These are phyloP conservation scores for Lepilemur septentrionalis DNA, from an alignment of 2,797 vertebrate genomes.

Conservation along the genomic window DNA sequence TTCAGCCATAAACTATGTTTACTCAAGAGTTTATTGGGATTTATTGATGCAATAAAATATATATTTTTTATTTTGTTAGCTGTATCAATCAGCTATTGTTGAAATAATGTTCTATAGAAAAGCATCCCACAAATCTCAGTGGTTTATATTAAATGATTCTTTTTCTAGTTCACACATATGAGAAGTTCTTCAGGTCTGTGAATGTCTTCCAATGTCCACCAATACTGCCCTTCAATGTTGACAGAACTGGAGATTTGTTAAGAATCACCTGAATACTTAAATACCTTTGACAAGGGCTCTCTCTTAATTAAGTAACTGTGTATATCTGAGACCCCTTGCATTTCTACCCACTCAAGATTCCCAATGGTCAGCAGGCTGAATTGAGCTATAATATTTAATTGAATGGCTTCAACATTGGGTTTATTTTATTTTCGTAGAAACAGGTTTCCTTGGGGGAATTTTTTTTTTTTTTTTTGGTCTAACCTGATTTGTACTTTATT, in stretches of 20 bases:
- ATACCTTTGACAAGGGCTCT: neutral
- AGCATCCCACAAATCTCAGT: neutral
- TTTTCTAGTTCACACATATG: neutral
- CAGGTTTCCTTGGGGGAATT: neutral
- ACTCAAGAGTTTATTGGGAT: neutral
- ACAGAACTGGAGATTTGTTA: neutral
- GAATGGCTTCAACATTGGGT: neutral
- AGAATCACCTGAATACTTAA: neutral
- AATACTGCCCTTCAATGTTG: neutral
- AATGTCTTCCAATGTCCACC: neutral
- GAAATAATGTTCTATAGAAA: neutral
- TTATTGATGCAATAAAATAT: neutral
- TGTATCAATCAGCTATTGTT: neutral
- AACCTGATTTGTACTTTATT: neutral
- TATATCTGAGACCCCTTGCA: accelerated
- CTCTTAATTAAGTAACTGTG: neutral
- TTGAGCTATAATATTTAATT: neutral
- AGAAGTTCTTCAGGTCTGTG: neutral
- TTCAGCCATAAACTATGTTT: neutral
- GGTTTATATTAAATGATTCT: neutral
- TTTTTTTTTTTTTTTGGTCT: neutral
- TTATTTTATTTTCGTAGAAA: neutral
- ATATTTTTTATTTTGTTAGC: neutral
- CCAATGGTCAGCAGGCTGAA: neutral
- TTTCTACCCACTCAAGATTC: neutral